These are phyloP conservation scores for Apodemia duryi DNA, from an alignment of 2,888 invertebrate species.

Conservation along the genomic window DNA sequence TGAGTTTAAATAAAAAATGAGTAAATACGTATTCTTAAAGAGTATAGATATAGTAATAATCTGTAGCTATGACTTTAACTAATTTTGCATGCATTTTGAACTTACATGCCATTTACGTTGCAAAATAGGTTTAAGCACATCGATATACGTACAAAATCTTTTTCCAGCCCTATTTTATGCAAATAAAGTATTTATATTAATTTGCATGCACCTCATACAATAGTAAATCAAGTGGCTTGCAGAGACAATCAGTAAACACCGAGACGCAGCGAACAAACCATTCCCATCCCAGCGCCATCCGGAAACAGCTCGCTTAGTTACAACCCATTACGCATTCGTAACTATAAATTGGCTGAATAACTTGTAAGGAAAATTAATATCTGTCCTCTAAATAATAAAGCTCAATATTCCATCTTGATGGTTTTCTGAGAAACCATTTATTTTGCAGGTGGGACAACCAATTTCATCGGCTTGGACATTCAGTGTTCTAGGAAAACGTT, in stretches of 20 bases:
- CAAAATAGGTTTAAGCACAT: no score
- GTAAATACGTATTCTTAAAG: no score
- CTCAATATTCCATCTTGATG: background rate
- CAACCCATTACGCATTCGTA: slow-evolving; percentile 43
- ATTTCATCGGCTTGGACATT: slow-evolving; percentile 49
- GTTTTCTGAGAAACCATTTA: slow-evolving; percentile 35
- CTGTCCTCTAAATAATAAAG: background rate
- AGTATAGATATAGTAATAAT: no score
- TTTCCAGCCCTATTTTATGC: no score
- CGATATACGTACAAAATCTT: no score
- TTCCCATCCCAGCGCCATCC: slow-evolving; percentile 20
- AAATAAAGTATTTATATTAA: background rate
- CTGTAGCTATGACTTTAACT: no score
- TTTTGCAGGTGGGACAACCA: slow-evolving; percentile 55
- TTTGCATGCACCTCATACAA: background rate
- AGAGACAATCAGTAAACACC: slow-evolving; percentile 29
- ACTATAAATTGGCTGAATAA: slow-evolving; percentile 32
- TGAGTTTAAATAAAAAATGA: no score
- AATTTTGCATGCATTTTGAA: no score
- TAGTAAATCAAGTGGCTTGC: slow-evolving; percentile 7
- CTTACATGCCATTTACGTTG: no score
- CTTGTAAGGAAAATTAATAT: background rate
- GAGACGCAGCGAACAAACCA: slow-evolving; percentile 23
- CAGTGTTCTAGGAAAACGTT: slow-evolving; percentile 36
- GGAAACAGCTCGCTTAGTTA: slow-evolving; percentile 33